Evolutionary conservation across 2,797 vertebrate genomes (phyloP), one percentile per base, ranked within the genome.

Genomic region (Microctenopoma lineatum): DNA sequence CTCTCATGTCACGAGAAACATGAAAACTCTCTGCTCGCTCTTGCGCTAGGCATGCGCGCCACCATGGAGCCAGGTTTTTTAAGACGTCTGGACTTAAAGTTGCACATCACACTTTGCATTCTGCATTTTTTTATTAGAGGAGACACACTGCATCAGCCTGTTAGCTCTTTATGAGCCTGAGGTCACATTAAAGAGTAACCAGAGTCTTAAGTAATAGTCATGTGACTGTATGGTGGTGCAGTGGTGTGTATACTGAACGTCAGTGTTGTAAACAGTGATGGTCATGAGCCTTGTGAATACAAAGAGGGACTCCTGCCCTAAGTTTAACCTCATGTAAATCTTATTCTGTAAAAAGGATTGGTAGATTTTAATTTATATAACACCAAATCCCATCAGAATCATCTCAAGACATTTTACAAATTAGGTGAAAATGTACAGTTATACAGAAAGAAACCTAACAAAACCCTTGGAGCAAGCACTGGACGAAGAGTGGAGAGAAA

Each of bases 11-110:
- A 0, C 32, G 47, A 48, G 18, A 29, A 68, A 39, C 15, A 46
- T 77, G 52, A 69, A 41, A 15, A 45, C 6, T 36, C 13, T 54
- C 39, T 61, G 16, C 34, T 50, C 46, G 55, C 42, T 42, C 3
- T 15, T 13, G 4, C 1, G 3, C 14, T 15, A 14, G 15, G 3
- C 12, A 41, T 38, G 13, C 29, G 52, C n/a, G 58, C 13, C 59
- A 59, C 51, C 15, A 61, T 48, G 12, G n/a, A 39, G 12, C 21
- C 44, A n/a, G 36, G 11, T 48, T 60, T 48, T 65, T 48, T 42
- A 7, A 32, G 5, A 38, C n/a, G 2, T 38, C 2, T 34, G 25
- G 3, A 39, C 26, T 4, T 11, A 47, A 25, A 25, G 13, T 7
- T 15, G 5, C 14, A 42, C 10, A 16, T 42, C 14, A 29, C 7